Evolutionary conservation across 2,113 vertebrate genomes (phyloP).

Genomic region (Phalacrocorax aristotelis): DNA sequence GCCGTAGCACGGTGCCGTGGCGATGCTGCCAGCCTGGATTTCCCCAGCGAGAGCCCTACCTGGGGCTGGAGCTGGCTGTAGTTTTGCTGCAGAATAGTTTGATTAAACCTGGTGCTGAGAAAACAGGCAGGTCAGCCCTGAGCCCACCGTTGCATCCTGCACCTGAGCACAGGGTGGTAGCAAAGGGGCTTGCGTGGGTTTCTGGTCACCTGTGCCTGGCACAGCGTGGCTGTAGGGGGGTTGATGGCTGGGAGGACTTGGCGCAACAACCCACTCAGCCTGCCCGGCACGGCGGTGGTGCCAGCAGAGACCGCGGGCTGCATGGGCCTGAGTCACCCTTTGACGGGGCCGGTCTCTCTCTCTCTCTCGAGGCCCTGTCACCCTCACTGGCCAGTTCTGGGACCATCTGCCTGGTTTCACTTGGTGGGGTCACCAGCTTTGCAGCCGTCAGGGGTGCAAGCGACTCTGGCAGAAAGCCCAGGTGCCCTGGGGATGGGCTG

Average conservation of each 20-base stretch:
- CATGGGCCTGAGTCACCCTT: neutral
- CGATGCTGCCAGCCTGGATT: neutral
- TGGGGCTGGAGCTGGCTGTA: neutral
- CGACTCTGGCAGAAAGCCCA: neutral
- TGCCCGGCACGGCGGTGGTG: fast-evolving
- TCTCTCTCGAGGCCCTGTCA: neutral
- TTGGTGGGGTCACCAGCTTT: neutral
- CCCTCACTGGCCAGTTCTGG: neutral
- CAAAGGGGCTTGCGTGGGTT: fast-evolving
- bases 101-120: neutral
- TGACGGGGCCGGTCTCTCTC: neutral
- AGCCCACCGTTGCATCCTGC: neutral
- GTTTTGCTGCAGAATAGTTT: neutral
- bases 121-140: neutral
- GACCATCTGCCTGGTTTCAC: neutral
- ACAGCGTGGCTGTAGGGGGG: fast-evolving
- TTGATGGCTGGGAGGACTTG: neutral
- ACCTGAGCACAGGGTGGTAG: fast-evolving
- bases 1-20: fast-evolving
- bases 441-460: too few relatives aligned
- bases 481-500: neutral
- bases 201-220: neutral
- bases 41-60: neutral
- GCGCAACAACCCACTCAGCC: neutral
- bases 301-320: fast-evolving